A percentile compares a stretch with the other conserved stretches of the same genome.
Conservation (phyloP, 1,140 invertebrate genomes). For the Vanessa tameamea region DNA sequence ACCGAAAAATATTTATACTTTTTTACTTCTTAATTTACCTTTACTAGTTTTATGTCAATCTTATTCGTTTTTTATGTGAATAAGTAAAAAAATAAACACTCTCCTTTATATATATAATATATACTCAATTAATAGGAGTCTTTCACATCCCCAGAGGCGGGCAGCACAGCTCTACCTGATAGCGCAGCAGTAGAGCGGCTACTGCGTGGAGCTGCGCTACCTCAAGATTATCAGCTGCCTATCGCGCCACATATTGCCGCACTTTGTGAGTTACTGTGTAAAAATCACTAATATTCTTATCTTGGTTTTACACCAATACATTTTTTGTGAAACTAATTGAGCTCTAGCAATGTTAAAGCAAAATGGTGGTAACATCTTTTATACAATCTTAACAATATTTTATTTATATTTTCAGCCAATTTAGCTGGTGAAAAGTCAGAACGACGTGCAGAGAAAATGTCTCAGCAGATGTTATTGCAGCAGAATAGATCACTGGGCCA, state of each 20-base stretch:
- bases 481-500: slow-evolving; percentile 61
- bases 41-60: too few species aligned
- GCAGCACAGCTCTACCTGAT: slow-evolving; percentile 67
- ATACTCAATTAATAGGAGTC: neutral
- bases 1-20: too few species aligned
- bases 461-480: slow-evolving; percentile 69
- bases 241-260: slow-evolving; percentile 78
- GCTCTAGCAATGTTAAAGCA: too few species aligned
- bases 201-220: slow-evolving; percentile 69
- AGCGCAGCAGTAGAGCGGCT: slow-evolving; percentile 78
- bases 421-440: slow-evolving; percentile 67
- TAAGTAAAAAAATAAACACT: too few species aligned
- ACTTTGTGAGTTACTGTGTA: slow-evolving; percentile 77
- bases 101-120: too few species aligned
- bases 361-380: neutral
- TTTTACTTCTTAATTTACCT: too few species aligned
- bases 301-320: neutral
- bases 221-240: slow-evolving; percentile 78
- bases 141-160: slow-evolving; percentile 38
- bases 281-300: slow-evolving; percentile 45
- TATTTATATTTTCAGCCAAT: slow-evolving; percentile 49
- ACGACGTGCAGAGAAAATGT: slow-evolving; percentile 66
- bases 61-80: too few species aligned
- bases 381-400: slow-evolving; percentile 8
- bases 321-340: neutral